Evolutionary conservation across 2,113 vertebrate genomes (phyloP).

Genomic region (Uria lomvia): DNA sequence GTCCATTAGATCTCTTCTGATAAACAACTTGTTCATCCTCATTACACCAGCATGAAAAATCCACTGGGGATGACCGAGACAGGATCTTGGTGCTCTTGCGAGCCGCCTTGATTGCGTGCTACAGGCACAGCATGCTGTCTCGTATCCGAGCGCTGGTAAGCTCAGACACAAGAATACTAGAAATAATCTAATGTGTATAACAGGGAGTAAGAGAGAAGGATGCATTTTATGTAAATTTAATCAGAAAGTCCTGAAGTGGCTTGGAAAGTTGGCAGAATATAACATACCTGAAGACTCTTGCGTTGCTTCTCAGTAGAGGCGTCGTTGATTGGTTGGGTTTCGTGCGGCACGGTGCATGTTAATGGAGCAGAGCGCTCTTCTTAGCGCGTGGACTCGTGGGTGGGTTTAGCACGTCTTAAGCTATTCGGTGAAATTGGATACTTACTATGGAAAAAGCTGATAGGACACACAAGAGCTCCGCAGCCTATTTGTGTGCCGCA

Average conservation of each 20-base stretch:
- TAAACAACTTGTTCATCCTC: neutral
- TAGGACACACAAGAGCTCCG: neutral
- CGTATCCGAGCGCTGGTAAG: fast-evolving
- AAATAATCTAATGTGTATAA: slow-evolving; percentile 17
- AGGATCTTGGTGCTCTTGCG: neutral
- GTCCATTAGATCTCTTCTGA: neutral
- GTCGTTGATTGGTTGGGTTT: fast-evolving
- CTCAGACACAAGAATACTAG: slow-evolving; percentile 7
- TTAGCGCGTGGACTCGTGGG: fast-evolving
- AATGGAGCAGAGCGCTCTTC: neutral
- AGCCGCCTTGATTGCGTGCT: neutral
- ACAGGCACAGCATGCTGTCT: slow-evolving; percentile 3
- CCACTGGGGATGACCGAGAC: neutral
- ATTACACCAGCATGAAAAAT: neutral
- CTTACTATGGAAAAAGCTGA: neutral
- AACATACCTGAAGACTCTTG: neutral
- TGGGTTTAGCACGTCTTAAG: neutral
- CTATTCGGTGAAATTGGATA: neutral
- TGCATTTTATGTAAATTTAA: slow-evolving; percentile 62
- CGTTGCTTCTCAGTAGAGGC: neutral
- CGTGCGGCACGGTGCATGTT: fast-evolving
- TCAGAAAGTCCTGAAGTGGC: slow-evolving; percentile 50
- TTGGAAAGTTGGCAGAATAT: slow-evolving; percentile 10
- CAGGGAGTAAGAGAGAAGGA: slow-evolving; percentile 17
- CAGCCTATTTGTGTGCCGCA: neutral